Base-by-base conservation (phyloP, 2,797 vertebrate genomes). In the Todus mexicanus region DNA sequence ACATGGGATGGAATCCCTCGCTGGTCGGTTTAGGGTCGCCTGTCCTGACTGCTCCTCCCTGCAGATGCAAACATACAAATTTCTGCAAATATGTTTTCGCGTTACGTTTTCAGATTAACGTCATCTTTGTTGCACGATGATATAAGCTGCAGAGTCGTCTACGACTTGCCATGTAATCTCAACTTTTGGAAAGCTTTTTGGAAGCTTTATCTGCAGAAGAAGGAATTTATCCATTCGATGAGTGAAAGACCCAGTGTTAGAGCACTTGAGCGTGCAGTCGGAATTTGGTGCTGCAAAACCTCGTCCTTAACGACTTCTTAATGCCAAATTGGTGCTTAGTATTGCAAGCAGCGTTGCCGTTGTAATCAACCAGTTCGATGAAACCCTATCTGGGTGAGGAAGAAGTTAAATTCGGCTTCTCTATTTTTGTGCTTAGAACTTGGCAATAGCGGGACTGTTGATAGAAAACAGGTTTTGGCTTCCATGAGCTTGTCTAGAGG, bases 331-430 rank as follows among this genome's bases (percentile, higher is more conserved):
- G 87, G 31, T 63, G 56, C 53, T 87, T 53, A 21, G 15, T 84
- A 57, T 83, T 57, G 19, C 65, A 88, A 51, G 43, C 72, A 38
- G 75, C 23, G 31, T 89, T 65, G 80, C 63, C 87, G 63, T 38
- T 96, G 75, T 40, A 71, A 56, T 92, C 43, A 56, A 19, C 29
- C 61, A 42, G 71, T 70, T 78, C 45, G 68, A 73, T 54, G 89
- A 93, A 96, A 97, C 66, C 27, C 43, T 94, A 40, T 86, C 95
- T 84, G 61, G 25, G 25, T 89, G 72, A 96, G 90, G 84, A 94
- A 51, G 85, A 69, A 92, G 90, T 95, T 96, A 96, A 96, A 95
- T 95, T 92, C 5, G 2, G 27, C 87, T 95, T 92, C 88, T 89
- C 92, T 84, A 87, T 97, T 96, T 96, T 84, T 89, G 81, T 78